These are phyloP conservation scores for Quadroppia sp. DNA, from an alignment of 2,888 invertebrate genomes.

Conservation along the genomic window DNA sequence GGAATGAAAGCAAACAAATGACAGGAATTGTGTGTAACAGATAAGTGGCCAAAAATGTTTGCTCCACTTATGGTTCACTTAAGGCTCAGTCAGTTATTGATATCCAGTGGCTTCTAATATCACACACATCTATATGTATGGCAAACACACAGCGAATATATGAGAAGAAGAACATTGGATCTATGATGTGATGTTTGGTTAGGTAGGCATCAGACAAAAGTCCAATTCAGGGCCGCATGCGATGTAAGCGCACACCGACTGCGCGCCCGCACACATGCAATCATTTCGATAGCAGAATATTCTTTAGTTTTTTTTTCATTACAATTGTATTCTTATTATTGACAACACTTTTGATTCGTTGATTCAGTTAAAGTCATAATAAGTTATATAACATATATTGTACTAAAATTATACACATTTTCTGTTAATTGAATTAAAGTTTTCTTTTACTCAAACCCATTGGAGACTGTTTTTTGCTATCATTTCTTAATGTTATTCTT, in stretches of 20 bases:
- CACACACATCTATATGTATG: constrained; percentile 18
- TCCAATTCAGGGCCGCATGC: not conserved
- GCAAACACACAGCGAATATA: not conserved
- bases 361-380: not conserved
- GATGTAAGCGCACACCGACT: not conserved
- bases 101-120: constrained; percentile 31
- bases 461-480: no score
- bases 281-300: not conserved
- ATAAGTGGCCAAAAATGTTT: constrained; percentile 16
- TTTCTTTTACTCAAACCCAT: not conserved
- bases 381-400: not conserved
- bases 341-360: constrained; percentile 7
- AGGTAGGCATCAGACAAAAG: constrained; percentile 20
- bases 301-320: not conserved
- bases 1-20: not conserved
- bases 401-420: not conserved
- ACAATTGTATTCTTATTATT: constrained; percentile 9
- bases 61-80: constrained; percentile 28
- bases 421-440: not conserved
- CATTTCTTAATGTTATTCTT: no score
- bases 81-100: constrained; percentile 1
- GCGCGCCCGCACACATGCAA: constrained; percentile 11
- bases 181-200: constrained; percentile 30
- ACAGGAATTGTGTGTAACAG: not conserved
- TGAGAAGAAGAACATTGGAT: not conserved